Conservation (phyloP, 2,797 vertebrate genomes). For the Micromesistius poutassou region DNA sequence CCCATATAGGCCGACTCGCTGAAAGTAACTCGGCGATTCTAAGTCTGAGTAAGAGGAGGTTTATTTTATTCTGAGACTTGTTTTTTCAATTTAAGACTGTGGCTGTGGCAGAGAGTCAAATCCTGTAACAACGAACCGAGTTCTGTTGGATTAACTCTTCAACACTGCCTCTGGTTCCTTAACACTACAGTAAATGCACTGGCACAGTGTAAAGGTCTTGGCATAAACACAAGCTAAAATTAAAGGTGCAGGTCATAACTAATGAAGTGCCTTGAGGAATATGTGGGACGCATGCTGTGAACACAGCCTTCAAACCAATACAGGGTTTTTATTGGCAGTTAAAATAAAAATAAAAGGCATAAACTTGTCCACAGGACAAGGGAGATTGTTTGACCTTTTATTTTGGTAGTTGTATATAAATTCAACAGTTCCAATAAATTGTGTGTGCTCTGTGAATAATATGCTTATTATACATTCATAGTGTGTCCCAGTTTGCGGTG, state of each 20-base stretch:
- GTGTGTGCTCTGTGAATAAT: neutral
- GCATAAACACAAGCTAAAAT: conserved; percentile 59
- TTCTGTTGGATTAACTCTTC: conserved; percentile 15
- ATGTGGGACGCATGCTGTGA: conserved; percentile 11
- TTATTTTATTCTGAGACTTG: neutral
- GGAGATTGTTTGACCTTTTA: neutral
- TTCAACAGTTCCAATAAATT: neutral
- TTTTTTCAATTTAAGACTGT: neutral
- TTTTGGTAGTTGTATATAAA: neutral
- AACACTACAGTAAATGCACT: conserved; percentile 41
- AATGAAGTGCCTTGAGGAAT: conserved; percentile 36
- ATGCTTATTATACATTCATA: neutral
- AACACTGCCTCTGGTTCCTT: conserved; percentile 25
- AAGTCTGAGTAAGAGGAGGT: neutral
- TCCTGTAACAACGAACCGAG: neutral
- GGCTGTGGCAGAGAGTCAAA: neutral
- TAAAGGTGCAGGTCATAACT: conserved; percentile 48
- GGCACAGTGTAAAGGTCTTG: conserved; percentile 50
- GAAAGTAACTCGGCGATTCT: neutral
- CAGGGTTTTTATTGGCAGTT: conserved; percentile 36
- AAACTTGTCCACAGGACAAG: neutral
- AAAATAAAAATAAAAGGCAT: conserved; percentile 16
- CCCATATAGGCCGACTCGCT: neutral
- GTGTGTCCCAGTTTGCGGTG: too few species aligned
- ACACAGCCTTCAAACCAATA: conserved; percentile 29